Evolutionary conservation across 2,113 vertebrate species (phyloP).

Genomic region (Toxostoma redivivum): DNA sequence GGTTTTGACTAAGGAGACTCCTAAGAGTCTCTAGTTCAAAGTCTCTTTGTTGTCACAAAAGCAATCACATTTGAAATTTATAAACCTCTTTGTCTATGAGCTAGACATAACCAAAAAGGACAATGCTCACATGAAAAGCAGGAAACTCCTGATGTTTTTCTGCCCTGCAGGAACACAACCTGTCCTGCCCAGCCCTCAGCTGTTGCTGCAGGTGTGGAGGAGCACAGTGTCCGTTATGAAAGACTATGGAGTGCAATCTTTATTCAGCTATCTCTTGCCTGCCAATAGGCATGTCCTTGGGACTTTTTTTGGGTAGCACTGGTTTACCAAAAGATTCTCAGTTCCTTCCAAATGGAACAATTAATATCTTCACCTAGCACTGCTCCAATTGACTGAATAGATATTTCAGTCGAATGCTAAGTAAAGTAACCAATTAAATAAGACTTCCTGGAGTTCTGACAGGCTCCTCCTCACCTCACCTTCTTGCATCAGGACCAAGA

Average conservation of each 20-base stretch:
- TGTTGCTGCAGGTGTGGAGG: not conserved
- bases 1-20: not conserved
- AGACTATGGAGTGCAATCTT: rapidly evolving
- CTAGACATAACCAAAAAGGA: not conserved
- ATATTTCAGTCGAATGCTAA: not conserved
- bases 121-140: not conserved
- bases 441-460: not conserved
- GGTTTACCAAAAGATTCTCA: not conserved
- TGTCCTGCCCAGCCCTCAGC: not conserved
- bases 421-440: not conserved
- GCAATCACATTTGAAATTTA: not conserved
- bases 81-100: not conserved
- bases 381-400: not conserved
- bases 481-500: not conserved
- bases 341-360: not conserved
- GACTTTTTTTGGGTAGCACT: not conserved
- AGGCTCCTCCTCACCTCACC: rapidly evolving
- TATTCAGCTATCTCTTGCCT: not conserved
- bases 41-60: not conserved
- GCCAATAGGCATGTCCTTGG: not conserved
- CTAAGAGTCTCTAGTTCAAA: not conserved
- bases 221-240: not conserved
- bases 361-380: not conserved
- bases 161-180: rapidly evolving
- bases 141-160: not conserved